These are phyloP conservation scores for Leucophenga maculata DNA, from an alignment of 2,888 invertebrate genomes.

Conservation along the genomic window DNA sequence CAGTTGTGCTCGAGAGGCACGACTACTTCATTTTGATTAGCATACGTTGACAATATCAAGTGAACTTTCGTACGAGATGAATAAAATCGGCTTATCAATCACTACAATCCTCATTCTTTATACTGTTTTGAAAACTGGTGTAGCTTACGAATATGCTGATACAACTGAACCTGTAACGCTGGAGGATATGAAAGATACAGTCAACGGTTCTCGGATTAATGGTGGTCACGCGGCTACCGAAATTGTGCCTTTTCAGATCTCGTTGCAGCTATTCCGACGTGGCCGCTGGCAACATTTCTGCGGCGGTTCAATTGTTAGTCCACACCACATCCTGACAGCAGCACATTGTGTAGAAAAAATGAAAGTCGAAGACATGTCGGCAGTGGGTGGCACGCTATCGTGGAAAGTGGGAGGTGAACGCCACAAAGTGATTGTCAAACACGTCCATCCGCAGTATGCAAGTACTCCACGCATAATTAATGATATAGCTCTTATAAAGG, in stretches of 20 bases:
- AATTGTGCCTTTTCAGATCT: slow-evolving; percentile 70
- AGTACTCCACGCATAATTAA: slow-evolving; percentile 54
- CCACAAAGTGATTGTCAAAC: slow-evolving; percentile 53
- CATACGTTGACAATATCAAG: too few relatives aligned
- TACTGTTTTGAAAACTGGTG: too few relatives aligned
- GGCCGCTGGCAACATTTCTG: slow-evolving; percentile 68
- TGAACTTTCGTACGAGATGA: too few relatives aligned
- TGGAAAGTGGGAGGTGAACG: slow-evolving; percentile 61
- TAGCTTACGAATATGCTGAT: too few relatives aligned
- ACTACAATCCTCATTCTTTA: too few relatives aligned
- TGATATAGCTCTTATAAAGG: slow-evolving; percentile 67
- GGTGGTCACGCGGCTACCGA: slow-evolving; percentile 56
- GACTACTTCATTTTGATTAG: too few relatives aligned
- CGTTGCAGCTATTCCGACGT: slow-evolving; percentile 57
- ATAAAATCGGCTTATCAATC: too few relatives aligned
- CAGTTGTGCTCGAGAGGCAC: too few relatives aligned
- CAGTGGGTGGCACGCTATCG: slow-evolving; percentile 58
- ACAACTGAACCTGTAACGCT: too few relatives aligned
- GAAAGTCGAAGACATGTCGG: slow-evolving; percentile 51
- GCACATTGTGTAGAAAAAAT: slow-evolving; percentile 68
- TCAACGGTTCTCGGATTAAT: slow-evolving; percentile 50
- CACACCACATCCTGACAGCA: slow-evolving; percentile 67
- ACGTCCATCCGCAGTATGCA: slow-evolving; percentile 62
- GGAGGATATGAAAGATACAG: too few relatives aligned
- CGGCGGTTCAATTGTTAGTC: slow-evolving; percentile 68